phyloP scores from a whole-genome alignment of 2,888 invertebrate genomes.

The Panopea generosa region DNA sequence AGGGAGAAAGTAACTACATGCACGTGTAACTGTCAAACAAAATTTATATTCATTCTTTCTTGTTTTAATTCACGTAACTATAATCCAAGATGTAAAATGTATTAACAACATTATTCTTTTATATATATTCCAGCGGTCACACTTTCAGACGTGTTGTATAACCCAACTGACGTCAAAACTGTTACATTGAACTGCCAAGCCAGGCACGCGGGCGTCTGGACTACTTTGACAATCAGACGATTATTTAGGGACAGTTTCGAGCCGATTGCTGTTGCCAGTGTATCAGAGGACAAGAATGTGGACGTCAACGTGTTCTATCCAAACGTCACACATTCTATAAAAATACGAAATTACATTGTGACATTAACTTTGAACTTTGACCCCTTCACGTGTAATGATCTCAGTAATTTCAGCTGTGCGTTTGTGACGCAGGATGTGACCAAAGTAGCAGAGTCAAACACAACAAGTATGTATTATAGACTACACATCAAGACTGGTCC shows the following conservation, averaged over 20 bases:
- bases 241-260: conserved; percentile 59
- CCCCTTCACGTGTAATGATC: conserved; percentile 47
- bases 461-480: conserved; percentile 46
- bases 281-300: conserved; percentile 5
- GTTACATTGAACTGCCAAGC: conserved; percentile 50
- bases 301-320: conserved; percentile 41
- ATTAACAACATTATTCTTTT: too few species aligned
- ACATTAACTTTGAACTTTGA: conserved; percentile 43
- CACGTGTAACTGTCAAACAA: too few species aligned
- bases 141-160: conserved; percentile 39
- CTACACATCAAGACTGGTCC: too few species aligned
- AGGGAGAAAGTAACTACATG: too few species aligned
- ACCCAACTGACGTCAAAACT: conserved; percentile 42
- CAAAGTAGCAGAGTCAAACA: conserved; percentile 22
- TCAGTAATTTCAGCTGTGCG: conserved; percentile 60
- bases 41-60: too few species aligned
- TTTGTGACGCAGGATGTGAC: conserved; percentile 31
- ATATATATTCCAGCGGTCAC: conserved; percentile 33
- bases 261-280: conserved; percentile 38
- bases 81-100: too few species aligned
- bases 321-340: conserved; percentile 35
- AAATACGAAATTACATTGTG: conserved; percentile 34
- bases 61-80: too few species aligned
- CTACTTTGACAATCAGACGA: conserved; percentile 40
- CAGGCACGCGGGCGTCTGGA: conserved; percentile 39